Percentiles rank a stretch among this genome's conserved stretches.
Evolutionary conservation across 2,797 vertebrate genomes (phyloP).

Genomic region (Manis crassicaudata): DNA sequence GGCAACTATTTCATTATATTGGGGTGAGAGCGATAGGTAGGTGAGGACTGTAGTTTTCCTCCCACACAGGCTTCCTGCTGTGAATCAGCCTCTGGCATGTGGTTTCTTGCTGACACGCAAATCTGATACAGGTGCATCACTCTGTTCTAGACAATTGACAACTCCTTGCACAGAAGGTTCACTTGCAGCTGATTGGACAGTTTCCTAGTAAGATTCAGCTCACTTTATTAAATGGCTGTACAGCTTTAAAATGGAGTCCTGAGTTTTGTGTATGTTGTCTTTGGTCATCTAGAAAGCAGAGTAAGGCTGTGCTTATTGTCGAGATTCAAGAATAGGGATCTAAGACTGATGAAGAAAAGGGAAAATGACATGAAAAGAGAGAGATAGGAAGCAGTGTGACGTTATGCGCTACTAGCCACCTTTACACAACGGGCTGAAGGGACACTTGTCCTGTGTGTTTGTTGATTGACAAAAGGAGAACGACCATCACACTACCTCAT

Average conservation of each 20-base stretch:
- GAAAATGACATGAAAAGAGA: neutral
- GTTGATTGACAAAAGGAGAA: neutral
- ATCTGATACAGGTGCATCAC: neutral
- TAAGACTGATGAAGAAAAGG: neutral
- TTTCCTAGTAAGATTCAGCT: neutral
- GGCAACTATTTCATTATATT: neutral
- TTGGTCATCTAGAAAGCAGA: neutral
- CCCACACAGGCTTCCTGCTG: neutral
- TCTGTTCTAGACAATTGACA: neutral
- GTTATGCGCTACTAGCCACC: neutral
- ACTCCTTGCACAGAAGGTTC: neutral
- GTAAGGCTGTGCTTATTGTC: neutral
- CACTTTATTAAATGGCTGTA: neutral
- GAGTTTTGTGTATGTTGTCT: neutral
- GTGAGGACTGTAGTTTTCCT: neutral
- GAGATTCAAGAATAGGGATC: neutral
- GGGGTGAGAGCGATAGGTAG: neutral
- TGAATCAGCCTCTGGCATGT: neutral
- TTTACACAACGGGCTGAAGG: neutral
- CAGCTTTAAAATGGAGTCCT: neutral
- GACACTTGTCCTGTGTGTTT: neutral
- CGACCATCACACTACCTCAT: neutral
- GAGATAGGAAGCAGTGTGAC: neutral
- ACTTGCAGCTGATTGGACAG: neutral
- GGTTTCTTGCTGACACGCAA: neutral